Evolutionary conservation across 2,797 vertebrate species (phyloP).

Genomic region (Sebastiscus albofasciatus): DNA sequence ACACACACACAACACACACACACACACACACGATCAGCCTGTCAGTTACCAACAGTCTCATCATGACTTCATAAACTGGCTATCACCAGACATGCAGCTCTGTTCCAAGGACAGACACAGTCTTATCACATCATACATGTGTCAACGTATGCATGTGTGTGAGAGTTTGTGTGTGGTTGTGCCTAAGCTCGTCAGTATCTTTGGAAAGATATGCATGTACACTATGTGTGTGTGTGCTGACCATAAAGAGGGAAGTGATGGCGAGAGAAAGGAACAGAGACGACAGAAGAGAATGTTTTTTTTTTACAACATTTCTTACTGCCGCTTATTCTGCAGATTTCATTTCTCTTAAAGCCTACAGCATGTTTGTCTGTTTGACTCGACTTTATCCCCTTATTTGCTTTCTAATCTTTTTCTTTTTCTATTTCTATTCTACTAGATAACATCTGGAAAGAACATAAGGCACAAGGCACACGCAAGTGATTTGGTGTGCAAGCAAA

Average conservation of each 20-base stretch:
- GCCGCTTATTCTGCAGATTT: not conserved
- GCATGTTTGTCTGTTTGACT: not conserved
- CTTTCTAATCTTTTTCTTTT: not conserved
- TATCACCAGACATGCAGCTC: conserved; percentile 47
- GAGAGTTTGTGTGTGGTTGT: not conserved
- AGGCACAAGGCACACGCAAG: not conserved
- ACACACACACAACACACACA: not conserved
- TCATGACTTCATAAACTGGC: conserved; percentile 45
- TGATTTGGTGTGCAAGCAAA: no score
- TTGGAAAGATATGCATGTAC: not conserved
- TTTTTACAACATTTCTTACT: not conserved
- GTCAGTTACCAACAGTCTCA: conserved; percentile 49
- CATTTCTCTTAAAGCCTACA: not conserved
- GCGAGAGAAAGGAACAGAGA: not conserved
- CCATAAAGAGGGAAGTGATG: conserved; percentile 11
- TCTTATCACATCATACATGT: conserved; percentile 22
- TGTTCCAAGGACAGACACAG: conserved; percentile 39
- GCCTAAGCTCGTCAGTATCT: not conserved
- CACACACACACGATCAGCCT: conserved; percentile 26
- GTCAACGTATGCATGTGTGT: not conserved
- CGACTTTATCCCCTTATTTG: not conserved
- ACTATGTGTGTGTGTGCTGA: not conserved
- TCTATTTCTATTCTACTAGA: not conserved
- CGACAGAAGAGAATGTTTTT: not conserved
- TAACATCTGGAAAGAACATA: conserved; percentile 2